These are phyloP conservation scores for Chloroclystis v-ata DNA, from an alignment of 2,888 invertebrate species.

Conservation along the genomic window DNA sequence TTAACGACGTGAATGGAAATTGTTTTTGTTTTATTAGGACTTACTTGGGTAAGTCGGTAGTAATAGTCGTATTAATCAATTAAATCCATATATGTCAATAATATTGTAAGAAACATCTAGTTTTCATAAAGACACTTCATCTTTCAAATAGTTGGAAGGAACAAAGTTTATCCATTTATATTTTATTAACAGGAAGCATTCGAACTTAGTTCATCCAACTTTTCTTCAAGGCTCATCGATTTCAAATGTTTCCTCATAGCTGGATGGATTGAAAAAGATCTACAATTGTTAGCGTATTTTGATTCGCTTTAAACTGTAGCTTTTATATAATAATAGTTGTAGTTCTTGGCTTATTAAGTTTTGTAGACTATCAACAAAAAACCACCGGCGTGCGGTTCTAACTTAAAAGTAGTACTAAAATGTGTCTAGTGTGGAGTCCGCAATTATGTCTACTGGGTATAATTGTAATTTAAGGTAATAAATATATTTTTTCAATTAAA, in stretches of 20 bases:
- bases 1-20: no score
- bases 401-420: no score
- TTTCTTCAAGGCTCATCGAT: constrained; percentile 60
- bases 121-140: constrained; percentile 17
- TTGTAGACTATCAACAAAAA: no score
- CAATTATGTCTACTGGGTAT: no score
- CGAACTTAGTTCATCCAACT: constrained; percentile 62
- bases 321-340: background rate
- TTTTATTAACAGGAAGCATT: constrained; percentile 64
- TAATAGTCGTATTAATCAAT: no score
- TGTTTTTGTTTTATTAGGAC: no score
- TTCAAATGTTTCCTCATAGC: constrained; percentile 42
- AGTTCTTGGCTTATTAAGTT: no score
- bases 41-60: no score
- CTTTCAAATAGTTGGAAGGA: constrained; percentile 27
- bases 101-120: constrained; percentile 3
- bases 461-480: no score
- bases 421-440: no score
- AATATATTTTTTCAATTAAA: no score
- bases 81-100: background rate
- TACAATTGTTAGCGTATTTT: constrained; percentile 19
- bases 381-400: no score
- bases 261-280: constrained; percentile 5
- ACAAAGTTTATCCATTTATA: constrained; percentile 63
- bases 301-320: constrained; percentile 1